Evolutionary conservation across 2,797 vertebrate species (phyloP).

Genomic region (Gymnothorax reevesii): DNA sequence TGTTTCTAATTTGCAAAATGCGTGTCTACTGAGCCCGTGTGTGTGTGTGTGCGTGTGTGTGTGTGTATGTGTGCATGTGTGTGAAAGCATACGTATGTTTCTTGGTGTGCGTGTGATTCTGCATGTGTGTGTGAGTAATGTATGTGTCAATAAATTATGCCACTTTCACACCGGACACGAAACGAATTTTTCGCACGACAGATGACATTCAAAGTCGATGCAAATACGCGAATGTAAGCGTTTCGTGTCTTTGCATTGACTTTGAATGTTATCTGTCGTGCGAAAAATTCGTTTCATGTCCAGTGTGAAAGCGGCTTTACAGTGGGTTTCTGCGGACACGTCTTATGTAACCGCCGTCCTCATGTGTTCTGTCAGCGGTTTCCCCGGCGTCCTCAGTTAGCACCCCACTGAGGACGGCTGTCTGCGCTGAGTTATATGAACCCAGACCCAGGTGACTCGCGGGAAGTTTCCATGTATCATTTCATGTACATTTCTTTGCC

Average conservation of each 20-base stretch:
- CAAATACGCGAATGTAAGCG: no score
- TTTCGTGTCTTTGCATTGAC: no score
- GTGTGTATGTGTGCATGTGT: background rate
- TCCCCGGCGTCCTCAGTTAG: background rate
- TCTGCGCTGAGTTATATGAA: constrained; percentile 12
- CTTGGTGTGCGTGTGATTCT: constrained; percentile 17
- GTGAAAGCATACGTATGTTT: background rate
- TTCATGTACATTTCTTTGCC: background rate
- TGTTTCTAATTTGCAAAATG: constrained; percentile 19
- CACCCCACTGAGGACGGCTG: background rate
- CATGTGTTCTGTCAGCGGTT: background rate
- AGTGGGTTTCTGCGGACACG: background rate
- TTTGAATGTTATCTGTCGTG: no score
- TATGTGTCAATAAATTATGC: background rate
- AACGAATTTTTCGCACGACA: no score
- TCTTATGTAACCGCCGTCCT: constrained; percentile 17
- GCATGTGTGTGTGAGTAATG: background rate
- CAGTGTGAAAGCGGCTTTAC: no score
- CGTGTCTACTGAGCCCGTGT: background rate
- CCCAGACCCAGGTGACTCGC: background rate
- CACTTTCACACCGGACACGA: no score
- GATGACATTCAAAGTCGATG: no score
- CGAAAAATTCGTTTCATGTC: no score
- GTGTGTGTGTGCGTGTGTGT: background rate
- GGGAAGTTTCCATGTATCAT: background rate